These are phyloP conservation scores for Mugil cephalus DNA, from an alignment of 2,113 vertebrate species.

Conservation along the genomic window DNA sequence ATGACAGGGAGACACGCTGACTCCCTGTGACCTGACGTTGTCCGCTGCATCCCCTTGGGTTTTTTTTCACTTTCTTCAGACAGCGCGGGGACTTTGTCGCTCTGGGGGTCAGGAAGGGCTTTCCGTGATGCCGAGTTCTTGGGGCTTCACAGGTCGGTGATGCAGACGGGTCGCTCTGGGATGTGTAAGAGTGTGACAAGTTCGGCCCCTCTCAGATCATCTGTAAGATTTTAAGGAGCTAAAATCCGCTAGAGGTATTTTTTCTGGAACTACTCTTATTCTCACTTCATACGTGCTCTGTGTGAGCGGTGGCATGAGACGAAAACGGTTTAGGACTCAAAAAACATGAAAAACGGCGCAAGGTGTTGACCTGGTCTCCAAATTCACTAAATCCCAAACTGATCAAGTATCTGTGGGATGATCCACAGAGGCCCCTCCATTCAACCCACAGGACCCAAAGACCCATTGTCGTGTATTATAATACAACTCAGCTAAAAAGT, in stretches of 20 bases:
- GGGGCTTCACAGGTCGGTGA: slow-evolving; percentile 10
- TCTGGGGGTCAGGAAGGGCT: slow-evolving; percentile 42
- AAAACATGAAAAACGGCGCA: background rate
- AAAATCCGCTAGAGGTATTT: slow-evolving; percentile 20
- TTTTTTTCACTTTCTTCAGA: slow-evolving; percentile 63
- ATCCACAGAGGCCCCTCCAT: too few relatives aligned
- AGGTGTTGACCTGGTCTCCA: too few relatives aligned
- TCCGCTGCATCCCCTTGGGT: slow-evolving; percentile 33
- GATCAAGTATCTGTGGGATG: too few relatives aligned
- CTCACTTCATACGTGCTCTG: background rate
- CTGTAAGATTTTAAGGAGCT: slow-evolving; percentile 32
- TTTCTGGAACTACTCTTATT: slow-evolving; percentile 5
- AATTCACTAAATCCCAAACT: too few relatives aligned
- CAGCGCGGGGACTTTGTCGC: slow-evolving; percentile 49
- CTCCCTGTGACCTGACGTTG: slow-evolving; percentile 41
- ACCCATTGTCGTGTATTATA: too few relatives aligned
- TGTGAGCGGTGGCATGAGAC: background rate
- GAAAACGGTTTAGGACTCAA: too few relatives aligned
- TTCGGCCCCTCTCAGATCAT: slow-evolving; percentile 19
- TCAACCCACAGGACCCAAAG: too few relatives aligned
- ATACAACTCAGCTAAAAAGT: background rate
- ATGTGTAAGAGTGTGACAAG: slow-evolving; percentile 24
- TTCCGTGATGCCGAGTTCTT: slow-evolving; percentile 29
- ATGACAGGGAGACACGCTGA: slow-evolving; percentile 56
- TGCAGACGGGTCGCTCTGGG: slow-evolving; percentile 18